phyloP scores from a whole-genome alignment of 2,113 vertebrate species.

The Ammospiza caudacuta region DNA sequence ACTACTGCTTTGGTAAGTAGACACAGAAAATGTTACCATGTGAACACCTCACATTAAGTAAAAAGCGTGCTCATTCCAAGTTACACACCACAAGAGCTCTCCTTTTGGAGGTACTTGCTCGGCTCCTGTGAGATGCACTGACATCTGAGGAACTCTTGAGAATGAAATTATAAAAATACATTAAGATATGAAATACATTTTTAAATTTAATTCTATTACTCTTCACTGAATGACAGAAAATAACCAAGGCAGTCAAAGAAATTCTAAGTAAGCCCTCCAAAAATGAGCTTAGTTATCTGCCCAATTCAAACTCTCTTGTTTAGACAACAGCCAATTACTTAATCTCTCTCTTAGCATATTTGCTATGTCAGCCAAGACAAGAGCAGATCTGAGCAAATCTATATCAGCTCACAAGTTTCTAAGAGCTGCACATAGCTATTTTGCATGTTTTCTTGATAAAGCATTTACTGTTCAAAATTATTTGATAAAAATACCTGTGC shows the following conservation, averaged over 20 bases:
- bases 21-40: background rate
- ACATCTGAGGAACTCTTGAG: conserved; percentile 80
- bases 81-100: conserved; percentile 84
- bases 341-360: background rate
- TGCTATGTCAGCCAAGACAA: background rate
- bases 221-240: background rate
- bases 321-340: background rate
- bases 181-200: background rate
- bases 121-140: conserved; percentile 75
- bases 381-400: background rate
- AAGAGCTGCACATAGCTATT: background rate
- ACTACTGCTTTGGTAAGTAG: background rate
- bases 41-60: background rate
- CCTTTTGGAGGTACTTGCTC: conserved; percentile 76
- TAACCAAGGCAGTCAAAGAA: background rate
- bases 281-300: background rate
- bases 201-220: background rate
- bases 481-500: background rate
- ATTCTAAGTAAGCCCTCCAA: fast-evolving
- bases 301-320: background rate
- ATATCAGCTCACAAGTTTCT: background rate
- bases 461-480: background rate
- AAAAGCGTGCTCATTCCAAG: background rate
- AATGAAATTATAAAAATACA: conserved; percentile 53
- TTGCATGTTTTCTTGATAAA: background rate